Percentiles rank a stretch among this genome's conserved stretches.
These are phyloP conservation scores for Oryzias woworae DNA, from an alignment of 2,113 vertebrate species.

Conservation along the genomic window DNA sequence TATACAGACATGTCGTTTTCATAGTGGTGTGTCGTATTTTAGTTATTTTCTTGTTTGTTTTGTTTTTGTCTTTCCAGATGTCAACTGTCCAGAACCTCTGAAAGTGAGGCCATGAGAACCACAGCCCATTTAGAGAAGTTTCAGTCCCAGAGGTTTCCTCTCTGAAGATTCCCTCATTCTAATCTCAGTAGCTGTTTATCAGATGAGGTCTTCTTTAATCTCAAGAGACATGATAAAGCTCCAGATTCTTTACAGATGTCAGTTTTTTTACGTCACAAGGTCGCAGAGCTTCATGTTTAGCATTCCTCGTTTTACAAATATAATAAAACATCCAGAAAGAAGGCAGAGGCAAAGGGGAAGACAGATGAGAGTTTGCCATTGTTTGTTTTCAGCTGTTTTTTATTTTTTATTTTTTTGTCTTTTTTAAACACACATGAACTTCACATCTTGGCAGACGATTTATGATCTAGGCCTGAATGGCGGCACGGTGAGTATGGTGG, in stretches of 20 bases:
- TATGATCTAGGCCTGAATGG: not conserved
- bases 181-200: constrained; percentile 39
- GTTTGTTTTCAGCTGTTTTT: constrained; percentile 12
- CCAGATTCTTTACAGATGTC: constrained; percentile 61
- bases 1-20: too few species aligned
- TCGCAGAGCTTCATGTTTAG: constrained; percentile 51
- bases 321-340: constrained; percentile 53
- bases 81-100: constrained; percentile 14
- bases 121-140: constrained; percentile 25
- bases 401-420: constrained; percentile 3
- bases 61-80: constrained; percentile 37
- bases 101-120: constrained; percentile 69
- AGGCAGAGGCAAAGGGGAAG: constrained; percentile 5
- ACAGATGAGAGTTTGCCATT: constrained; percentile 28
- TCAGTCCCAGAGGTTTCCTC: constrained; percentile 42
- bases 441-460: not conserved
- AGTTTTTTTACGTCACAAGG: constrained; percentile 51
- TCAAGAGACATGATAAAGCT: constrained; percentile 38
- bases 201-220: constrained; percentile 19
- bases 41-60: not conserved
- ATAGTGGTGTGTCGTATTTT: too few species aligned
- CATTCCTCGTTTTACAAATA: constrained; percentile 55
- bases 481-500: too few species aligned
- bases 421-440: not conserved
- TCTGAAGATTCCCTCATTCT: constrained; percentile 40